Evolutionary conservation across 2,797 vertebrate genomes (phyloP), one percentile per base, ranked within the genome.

Genomic region (Picus viridis): DNA sequence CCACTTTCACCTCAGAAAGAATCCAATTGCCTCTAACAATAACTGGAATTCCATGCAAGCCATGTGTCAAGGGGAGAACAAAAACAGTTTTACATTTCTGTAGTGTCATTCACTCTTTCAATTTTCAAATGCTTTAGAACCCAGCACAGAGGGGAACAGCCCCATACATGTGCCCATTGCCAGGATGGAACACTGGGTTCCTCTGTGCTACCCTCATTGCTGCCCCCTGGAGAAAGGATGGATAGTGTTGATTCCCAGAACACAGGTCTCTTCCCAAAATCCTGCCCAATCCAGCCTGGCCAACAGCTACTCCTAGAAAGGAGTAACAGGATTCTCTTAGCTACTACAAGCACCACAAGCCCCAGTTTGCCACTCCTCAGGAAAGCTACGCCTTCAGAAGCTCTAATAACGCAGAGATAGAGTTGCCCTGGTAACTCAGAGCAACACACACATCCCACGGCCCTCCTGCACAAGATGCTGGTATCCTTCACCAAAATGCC

Each of bases 371-470:
- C 62, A 74, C 83, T 90, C 80, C 84, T 88, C 74, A 89, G 86
- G 81, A 95, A 95, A 85, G 88, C 93, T 83, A 89, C 6, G 57
- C 70, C 86, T 91, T 86, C 91, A 91, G 92, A 93, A 90, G 65
- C 92, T 89, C 59, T 87, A 88, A 83, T 86, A 93, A 85, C n/a
- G 83, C 88, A 94, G 43, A 64, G 68, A 67, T 36, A 95, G 78
- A 65, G 88, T 90, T 95, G 85, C 89, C 91, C 71, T 95, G 82
- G 86, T 82, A 91, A 94, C 89, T 94, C 67, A 64, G 80, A 88
- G 72, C 61, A 68, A 75, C 32, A 56, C 8, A 7, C 27, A 69
- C 91, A 89, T 88, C 92, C 93, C 80, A 96, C 94, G 91, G 51
- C 68, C 83, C 64, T 90, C 80, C 91, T 68, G 74, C 89, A 91